Conservation (phyloP, 2,888 invertebrate genomes). For the Volucella inanis region DNA sequence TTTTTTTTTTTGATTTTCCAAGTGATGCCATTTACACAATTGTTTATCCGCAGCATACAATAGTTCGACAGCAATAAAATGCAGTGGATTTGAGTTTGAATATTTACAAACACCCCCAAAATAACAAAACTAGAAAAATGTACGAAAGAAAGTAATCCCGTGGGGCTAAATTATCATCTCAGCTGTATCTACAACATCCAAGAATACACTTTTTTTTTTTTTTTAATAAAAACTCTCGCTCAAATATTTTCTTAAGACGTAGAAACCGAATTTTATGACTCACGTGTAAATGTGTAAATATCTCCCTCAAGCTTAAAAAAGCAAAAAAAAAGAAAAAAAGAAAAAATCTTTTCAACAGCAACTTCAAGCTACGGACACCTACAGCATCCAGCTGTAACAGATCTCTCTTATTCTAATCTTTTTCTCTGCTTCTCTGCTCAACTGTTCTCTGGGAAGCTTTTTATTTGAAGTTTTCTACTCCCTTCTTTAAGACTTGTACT, state of each 20-base stretch:
- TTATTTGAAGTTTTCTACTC: neutral
- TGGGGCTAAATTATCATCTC: conserved; percentile 17
- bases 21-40: conserved; percentile 45
- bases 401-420: conserved; percentile 35
- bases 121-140: neutral
- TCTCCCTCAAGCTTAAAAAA: conserved; percentile 28
- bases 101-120: neutral
- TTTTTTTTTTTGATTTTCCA: conserved; percentile 17
- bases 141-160: neutral
- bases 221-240: conserved; percentile 52
- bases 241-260: conserved; percentile 36
- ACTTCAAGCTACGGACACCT: neutral
- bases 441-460: neutral
- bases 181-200: conserved; percentile 46
- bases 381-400: conserved; percentile 60
- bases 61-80: conserved; percentile 20
- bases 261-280: conserved; percentile 57
- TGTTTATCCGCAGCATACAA: conserved; percentile 2
- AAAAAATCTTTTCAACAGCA: conserved; percentile 4
- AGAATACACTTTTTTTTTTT: conserved; percentile 24
- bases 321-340: conserved; percentile 15
- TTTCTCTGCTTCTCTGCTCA: neutral
- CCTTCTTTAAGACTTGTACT: neutral
- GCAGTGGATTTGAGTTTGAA: neutral
- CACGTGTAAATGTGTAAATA: conserved; percentile 31